Base-by-base conservation (phyloP, 1,140 invertebrate species). In the Drosophila arawakana region DNA sequence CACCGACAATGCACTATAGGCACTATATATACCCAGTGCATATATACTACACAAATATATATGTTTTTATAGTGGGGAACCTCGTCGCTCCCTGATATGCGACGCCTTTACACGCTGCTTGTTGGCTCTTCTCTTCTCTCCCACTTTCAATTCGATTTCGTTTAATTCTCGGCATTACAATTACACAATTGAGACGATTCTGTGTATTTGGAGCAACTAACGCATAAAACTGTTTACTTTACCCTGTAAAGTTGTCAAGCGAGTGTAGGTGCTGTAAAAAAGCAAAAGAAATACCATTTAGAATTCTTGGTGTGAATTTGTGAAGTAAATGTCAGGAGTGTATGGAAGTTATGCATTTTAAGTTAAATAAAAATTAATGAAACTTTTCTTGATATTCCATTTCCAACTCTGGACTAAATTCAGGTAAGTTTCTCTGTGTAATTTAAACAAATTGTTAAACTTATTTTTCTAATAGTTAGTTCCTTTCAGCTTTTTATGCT, bases 101-200 rank as follows among this genome's bases (percentile, higher is more conserved):
- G 43, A 60, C 52, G 35, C 49, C 18, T 49, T 30, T 30, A 9
- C 3, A 30, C 54, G 54, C 15, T 82, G 71, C 72, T 79, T 75
- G 44, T 35, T 47, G 49, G 47, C 43, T 73, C 18, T 37, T 30
- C 25, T 3, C 25, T 30, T 30, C 25, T 6, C 0, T 30, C 25
- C 6, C 25, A 5, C 25, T 6, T 79, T 50, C 78, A 80, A 78
- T 84, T 84, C 52, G 54, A 84, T 84, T 84, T 69, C 21, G 52
- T 55, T 80, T 65, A 68, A 52, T 76, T 63, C 47, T 41, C 43
- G 7, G 43, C 21, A 52, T 62, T 43, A 67, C 58, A 84, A 46
- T 84, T 84, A 59, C 52, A 79, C 62, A 83, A 76, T 59, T 62
- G 60, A 66, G 54, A 50, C 66, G 18, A 25, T 34, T 41, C 34